Evolutionary conservation across 2,888 invertebrate genomes (phyloP), one percentile per base, ranked within the genome.

Genomic region (Panzeria rudis): DNA sequence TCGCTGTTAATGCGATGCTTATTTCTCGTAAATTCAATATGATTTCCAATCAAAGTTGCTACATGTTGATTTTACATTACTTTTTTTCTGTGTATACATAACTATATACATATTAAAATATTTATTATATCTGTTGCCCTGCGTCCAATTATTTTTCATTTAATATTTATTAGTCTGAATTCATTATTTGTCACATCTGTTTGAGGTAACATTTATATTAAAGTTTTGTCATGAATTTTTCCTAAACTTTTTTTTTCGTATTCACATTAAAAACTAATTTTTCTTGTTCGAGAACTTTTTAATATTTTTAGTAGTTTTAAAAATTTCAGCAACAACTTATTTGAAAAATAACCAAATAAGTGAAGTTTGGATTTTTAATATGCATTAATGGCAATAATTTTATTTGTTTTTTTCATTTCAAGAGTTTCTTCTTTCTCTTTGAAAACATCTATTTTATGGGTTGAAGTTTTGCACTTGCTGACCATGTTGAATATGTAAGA

Each of bases 191-290:
- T 1, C 13, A 35, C 11, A 8, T 35, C 32, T 61, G 47, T n/a
- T 7, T n/a, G 0, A 20, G n/a, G 23, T 11, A 23, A 47, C 23
- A 59, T 68, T 56, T 59, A 38, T 47, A 56, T 68, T 13, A 32
- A 68, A 77, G 54, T 76, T 75, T 52, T 75, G 75, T 75, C 75
- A 75, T 75, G 41, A 54, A 54, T 64, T 41, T 62, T 75, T 54
- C 25, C 32, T 59, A 20, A 15, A 41, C 41, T 13, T 50, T 50
- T 38, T 78, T 41, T 29, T 20, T 4, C 7, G 9, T 15, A 29
- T 76, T 41, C 41, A 64, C 11, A 38, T 69, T 78, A 61, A 61
- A 52, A 78, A 61, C 38, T 78, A 38, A 5, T 77, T 23, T 41
- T 41, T 61, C 35, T 32, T 32, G 38, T 23, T 75, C 62, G 20